These are phyloP conservation scores for Hydrozoanthus gracilis DNA, from an alignment of 92 coral and sea anemone genomes.

Conservation along the genomic window DNA sequence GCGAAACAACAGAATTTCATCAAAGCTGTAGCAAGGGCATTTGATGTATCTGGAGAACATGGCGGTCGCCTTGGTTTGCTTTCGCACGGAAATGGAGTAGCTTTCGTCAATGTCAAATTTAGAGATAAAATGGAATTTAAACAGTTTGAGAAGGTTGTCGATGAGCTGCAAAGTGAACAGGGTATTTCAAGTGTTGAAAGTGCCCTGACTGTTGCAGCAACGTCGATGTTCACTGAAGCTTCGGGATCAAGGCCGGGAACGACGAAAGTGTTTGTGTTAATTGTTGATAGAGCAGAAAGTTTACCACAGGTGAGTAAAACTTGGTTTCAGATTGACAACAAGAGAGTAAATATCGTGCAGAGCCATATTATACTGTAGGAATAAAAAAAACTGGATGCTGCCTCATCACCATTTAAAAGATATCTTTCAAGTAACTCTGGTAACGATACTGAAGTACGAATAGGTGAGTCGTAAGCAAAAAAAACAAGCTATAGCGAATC, in stretches of 20 bases:
- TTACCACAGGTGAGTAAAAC: neutral
- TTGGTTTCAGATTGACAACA: neutral
- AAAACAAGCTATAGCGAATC: no score
- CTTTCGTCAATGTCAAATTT: constrained; percentile 22
- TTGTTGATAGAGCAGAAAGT: neutral
- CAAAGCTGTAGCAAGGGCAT: constrained; percentile 5
- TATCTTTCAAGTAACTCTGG: no score
- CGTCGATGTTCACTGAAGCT: constrained; percentile 16
- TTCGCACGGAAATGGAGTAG: constrained; percentile 10
- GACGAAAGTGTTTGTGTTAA: constrained; percentile 2
- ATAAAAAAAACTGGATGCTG: neutral
- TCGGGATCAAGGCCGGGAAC: constrained; percentile 7
- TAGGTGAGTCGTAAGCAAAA: no score
- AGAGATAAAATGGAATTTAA: constrained; percentile 14
- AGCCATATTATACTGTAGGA: neutral
- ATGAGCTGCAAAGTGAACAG: neutral
- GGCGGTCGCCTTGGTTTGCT: constrained; percentile 27
- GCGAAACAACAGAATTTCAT: constrained; percentile 27
- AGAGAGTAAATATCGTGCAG: neutral
- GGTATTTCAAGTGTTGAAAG: constrained; percentile 24
- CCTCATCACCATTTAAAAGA: neutral
- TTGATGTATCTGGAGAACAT: constrained; percentile 5
- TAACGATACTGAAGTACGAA: no score
- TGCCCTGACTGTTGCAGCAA: constrained; percentile 1
- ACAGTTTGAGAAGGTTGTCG: constrained; percentile 8